Percentiles rank a stretch among this genome's conserved stretches.
Evolutionary conservation across 1,140 invertebrate species (phyloP).

Genomic region (Dufourea novaeangliae): DNA sequence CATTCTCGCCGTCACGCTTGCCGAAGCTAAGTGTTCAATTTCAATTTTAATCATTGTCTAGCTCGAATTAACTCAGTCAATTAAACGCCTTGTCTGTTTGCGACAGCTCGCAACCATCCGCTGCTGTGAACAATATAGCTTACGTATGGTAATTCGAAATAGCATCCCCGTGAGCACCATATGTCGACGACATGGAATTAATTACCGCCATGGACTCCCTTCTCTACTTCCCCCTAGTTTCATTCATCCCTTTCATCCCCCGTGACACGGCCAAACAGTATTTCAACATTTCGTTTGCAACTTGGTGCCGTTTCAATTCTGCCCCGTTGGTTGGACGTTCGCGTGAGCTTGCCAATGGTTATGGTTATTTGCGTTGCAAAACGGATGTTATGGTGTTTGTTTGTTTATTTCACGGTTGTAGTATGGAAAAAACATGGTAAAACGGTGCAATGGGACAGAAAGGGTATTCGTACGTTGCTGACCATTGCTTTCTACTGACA

Average conservation of each 20-base stretch:
- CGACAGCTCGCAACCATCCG: constrained; percentile 55
- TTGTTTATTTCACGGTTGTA: background rate
- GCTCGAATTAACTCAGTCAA: constrained; percentile 58
- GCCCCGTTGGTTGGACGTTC: background rate
- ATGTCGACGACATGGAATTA: constrained; percentile 68
- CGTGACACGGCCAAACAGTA: background rate
- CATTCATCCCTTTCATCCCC: constrained; percentile 4
- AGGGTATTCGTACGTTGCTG: too few relatives aligned
- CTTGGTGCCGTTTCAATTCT: background rate
- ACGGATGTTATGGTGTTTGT: background rate
- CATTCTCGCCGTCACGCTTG: constrained; percentile 14
- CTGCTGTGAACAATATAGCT: constrained; percentile 60
- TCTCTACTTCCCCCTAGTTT: constrained; percentile 44
- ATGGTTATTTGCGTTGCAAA: background rate
- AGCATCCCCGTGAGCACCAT: constrained; percentile 62
- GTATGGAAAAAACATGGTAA: too few relatives aligned
- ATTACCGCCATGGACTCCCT: constrained; percentile 58
- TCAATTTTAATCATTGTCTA: constrained; percentile 62
- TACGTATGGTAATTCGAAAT: constrained; percentile 68
- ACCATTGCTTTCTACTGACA: too few relatives aligned
- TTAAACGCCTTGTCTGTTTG: constrained; percentile 58
- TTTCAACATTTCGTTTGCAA: constrained; percentile 10
- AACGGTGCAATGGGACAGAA: too few relatives aligned
- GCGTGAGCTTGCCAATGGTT: background rate
- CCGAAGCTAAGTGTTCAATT: constrained; percentile 2